Conservation (phyloP, 2,113 vertebrate genomes). For the Varanus salvator region DNA sequence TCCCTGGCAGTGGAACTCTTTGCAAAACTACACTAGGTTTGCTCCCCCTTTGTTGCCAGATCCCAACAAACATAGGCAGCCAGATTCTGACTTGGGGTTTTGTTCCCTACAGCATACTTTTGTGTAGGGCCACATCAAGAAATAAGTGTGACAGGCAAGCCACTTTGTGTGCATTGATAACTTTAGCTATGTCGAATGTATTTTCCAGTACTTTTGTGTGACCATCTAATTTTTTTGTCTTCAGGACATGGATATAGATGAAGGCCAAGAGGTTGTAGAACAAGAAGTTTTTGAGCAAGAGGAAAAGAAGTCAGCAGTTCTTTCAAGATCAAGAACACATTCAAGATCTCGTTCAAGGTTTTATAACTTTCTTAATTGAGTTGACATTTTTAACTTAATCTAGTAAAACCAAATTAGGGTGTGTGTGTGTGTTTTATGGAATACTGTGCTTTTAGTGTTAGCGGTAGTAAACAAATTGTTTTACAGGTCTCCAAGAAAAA, state of each 20-base stretch:
- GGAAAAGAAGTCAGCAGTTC: slow-evolving; percentile 87
- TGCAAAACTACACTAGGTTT: too few relatives aligned
- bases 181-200: neutral
- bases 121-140: neutral
- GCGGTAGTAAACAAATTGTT: slow-evolving; percentile 54
- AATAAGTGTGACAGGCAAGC: neutral
- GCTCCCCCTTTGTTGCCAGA: too few relatives aligned
- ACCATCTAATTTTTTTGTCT: slow-evolving; percentile 33
- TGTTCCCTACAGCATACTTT: neutral
- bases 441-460: neutral
- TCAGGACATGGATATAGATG: slow-evolving; percentile 95
- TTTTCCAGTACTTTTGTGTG: slow-evolving; percentile 2
- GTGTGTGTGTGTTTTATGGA: neutral
- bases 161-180: neutral
- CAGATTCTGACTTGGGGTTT: neutral
- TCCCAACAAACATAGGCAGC: too few relatives aligned
- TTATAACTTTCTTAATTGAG: slow-evolving; percentile 37
- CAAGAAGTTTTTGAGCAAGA: slow-evolving; percentile 93
- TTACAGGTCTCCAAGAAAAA: slow-evolving; percentile 92
- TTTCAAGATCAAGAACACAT: slow-evolving; percentile 90
- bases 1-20: too few relatives aligned
- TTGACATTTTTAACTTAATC: neutral
- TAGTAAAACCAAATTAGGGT: neutral
- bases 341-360: slow-evolving; percentile 96
- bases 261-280: slow-evolving; percentile 90